phyloP scores from a whole-genome alignment of 2,797 vertebrate species.

The Dermochelys coriacea region DNA sequence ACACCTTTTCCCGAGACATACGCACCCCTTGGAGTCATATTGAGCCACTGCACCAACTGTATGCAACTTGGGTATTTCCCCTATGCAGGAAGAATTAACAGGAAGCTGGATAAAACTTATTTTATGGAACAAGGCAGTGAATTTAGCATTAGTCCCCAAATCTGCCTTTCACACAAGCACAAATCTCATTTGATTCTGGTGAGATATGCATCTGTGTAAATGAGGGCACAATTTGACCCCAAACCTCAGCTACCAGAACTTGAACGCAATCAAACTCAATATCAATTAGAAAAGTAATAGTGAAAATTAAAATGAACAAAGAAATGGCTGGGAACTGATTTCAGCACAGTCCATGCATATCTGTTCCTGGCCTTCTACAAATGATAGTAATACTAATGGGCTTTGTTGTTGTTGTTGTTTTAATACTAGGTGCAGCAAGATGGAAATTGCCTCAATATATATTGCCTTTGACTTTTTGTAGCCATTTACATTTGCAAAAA shows the following conservation, averaged over 20 bases:
- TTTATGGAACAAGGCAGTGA: neutral
- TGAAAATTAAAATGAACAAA: neutral
- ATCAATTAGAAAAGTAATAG: neutral
- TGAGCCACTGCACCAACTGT: neutral
- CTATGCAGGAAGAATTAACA: neutral
- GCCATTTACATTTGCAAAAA: neutral
- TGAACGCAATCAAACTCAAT: neutral
- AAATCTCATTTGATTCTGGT: neutral
- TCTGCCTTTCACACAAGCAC: neutral
- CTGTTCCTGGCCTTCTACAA: neutral
- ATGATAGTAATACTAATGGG: neutral
- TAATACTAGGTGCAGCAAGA: neutral
- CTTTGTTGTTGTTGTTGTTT: neutral
- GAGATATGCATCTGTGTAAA: neutral
- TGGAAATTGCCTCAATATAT: neutral
- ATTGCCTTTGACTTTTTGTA: neutral
- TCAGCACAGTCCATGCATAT: rapidly evolving
- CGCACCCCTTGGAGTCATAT: neutral
- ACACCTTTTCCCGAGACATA: neutral
- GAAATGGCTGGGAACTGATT: rapidly evolving
- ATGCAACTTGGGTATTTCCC: neutral
- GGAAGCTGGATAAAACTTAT: neutral
- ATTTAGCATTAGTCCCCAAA: neutral
- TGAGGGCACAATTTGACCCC: neutral
- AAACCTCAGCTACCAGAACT: neutral